Conservation (phyloP, 2,888 invertebrate genomes). For the Trilocha varians region DNA sequence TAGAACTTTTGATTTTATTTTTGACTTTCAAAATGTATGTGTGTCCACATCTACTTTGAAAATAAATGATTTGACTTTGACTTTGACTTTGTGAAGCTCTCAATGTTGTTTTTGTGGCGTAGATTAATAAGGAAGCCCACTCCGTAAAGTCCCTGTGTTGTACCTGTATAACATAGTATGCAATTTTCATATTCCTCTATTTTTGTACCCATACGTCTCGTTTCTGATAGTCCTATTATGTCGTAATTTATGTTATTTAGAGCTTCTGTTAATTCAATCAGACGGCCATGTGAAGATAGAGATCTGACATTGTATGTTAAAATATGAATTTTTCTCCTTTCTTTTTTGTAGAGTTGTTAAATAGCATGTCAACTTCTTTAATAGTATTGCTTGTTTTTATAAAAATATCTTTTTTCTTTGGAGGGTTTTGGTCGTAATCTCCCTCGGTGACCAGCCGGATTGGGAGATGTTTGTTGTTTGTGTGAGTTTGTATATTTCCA, state of each 20-base stretch:
- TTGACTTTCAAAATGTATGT: too few relatives aligned
- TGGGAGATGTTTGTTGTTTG: too few relatives aligned
- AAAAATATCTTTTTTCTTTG: not conserved
- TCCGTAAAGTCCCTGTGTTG: slow-evolving; percentile 12
- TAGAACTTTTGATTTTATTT: too few relatives aligned
- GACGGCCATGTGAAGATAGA: not conserved
- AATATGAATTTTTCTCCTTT: not conserved
- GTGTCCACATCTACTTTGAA: too few relatives aligned
- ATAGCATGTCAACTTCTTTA: not conserved
- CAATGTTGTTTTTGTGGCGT: too few relatives aligned
- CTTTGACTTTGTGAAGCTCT: too few relatives aligned
- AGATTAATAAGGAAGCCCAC: slow-evolving; percentile 18
- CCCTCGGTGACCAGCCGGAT: too few relatives aligned
- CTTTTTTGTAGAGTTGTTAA: not conserved
- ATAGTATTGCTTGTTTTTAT: not conserved
- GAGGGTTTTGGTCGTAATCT: too few relatives aligned
- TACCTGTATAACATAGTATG: slow-evolving; percentile 13
- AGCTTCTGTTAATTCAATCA: not conserved
- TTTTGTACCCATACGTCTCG: slow-evolving; percentile 13
- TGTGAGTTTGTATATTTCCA: too few relatives aligned
- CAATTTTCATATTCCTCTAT: too few relatives aligned
- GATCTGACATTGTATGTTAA: not conserved
- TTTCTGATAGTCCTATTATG: slow-evolving; percentile 14
- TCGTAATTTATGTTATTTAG: slow-evolving; percentile 9
- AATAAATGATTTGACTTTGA: too few relatives aligned